Base-by-base conservation (phyloP, 2,888 invertebrate genomes). In the Drosophila mercatorum region DNA sequence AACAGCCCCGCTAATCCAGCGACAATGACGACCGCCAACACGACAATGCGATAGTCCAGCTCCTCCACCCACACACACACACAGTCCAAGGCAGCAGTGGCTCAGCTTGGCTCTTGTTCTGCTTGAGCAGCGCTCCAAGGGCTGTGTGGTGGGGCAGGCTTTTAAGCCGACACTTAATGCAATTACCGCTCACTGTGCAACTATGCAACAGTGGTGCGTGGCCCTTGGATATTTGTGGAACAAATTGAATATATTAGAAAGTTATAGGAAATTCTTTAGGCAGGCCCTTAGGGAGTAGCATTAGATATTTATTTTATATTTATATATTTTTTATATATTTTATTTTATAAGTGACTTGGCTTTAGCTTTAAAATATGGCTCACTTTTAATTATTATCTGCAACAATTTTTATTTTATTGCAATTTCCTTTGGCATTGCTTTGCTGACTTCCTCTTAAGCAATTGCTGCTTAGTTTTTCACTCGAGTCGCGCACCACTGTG, bases 101-200 rank as follows among this genome's bases (percentile, higher is more conserved):
- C 22, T 5, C 12, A 31, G 67, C 40, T 44, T 14, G 56, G 43
- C 59, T 41, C 49, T 28, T 57, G 62, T 12, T 31, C 62, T 53
- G 71, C 22, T 12, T 60, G 41, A 38, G 44, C 28, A 38, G 40
- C 34, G 56, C 49, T 49, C 44, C 51, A 44, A 57, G 49, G 49
- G 26, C 43, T 52, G 49, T 56, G 62, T 11, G 46, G 26, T 10
- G 43, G 43, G 63, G 65, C 26, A 67, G 77, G 72, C 70, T 88
- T 88, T 86, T 89, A 89, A 89, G 88, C 88, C 80, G 72, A 78
- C 88, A 89, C 88, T 86, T 89, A 88, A 86, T 86, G 89, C 90
- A 88, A 86, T 86, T 86, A 86, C 90, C 82, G 74, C 73, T 51
- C 62, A 43, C 69, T 79, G 63, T 75, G 75, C 69, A 78, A 55